Conservation (phyloP, 2,888 invertebrate species). For the Leistus spinibarbis region DNA sequence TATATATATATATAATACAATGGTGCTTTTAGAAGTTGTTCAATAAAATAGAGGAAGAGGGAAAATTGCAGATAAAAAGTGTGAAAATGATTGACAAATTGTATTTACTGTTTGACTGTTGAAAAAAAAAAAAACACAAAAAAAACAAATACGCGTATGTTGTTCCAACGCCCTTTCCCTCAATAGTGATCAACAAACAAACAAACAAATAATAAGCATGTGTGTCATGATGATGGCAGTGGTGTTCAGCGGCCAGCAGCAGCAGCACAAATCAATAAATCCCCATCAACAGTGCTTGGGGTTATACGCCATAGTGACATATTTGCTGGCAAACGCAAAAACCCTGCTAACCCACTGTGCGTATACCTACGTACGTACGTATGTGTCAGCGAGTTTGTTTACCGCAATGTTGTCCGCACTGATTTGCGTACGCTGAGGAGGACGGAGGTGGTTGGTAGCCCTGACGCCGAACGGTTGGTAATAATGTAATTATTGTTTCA, state of each 20-base stretch:
- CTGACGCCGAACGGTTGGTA: conserved; percentile 20
- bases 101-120: background rate
- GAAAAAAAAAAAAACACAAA: background rate
- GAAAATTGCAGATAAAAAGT: background rate
- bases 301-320: conserved; percentile 7
- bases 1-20: too few species aligned
- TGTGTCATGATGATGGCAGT: conserved; percentile 14
- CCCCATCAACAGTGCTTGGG: conserved; percentile 21
- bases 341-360: conserved; percentile 35
- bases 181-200: background rate
- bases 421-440: conserved; percentile 21
- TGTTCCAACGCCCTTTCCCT: too few species aligned
- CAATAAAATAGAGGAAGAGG: background rate
- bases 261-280: conserved; percentile 36
- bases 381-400: conserved; percentile 38
- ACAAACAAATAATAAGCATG: conserved; percentile 27
- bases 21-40: too few species aligned
- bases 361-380: conserved; percentile 20
- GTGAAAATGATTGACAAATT: background rate
- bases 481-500: conserved; percentile 39
- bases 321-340: conserved; percentile 9
- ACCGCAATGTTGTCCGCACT: conserved; percentile 39
- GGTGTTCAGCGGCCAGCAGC: background rate
- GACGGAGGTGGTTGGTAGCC: conserved; percentile 32
- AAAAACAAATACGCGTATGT: background rate